Percentiles rank a stretch among this genome's conserved stretches.
Evolutionary conservation across 2,888 invertebrate genomes (phyloP).

Genomic region (Zootermopsis nevadensis): DNA sequence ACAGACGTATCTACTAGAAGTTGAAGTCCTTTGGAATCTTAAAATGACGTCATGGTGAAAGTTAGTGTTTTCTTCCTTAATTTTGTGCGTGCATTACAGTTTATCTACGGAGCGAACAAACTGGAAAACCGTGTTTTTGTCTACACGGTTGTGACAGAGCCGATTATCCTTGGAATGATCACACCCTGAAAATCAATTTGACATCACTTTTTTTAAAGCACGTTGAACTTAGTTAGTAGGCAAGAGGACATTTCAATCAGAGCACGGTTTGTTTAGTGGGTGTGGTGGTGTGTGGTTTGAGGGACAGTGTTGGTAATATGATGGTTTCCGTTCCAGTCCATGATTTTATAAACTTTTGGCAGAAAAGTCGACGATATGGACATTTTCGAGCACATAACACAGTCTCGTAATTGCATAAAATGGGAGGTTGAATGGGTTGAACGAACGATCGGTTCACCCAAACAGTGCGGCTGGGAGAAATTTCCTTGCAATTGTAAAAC

Average conservation of each 20-base stretch:
- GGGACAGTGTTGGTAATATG: background rate
- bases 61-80: no score
- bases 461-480: background rate
- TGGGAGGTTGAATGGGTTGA: background rate
- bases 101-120: background rate
- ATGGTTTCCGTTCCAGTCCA: background rate
- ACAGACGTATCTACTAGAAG: no score
- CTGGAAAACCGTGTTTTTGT: background rate
- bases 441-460: background rate
- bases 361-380: background rate
- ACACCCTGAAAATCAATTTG: slow-evolving; percentile 26
- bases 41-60: no score
- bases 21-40: no score
- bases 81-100: no score
- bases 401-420: background rate
- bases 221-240: background rate
- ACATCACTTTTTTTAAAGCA: background rate
- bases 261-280: background rate
- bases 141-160: background rate
- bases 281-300: background rate
- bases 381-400: background rate
- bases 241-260: slow-evolving; percentile 1
- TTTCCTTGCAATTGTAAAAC: background rate
- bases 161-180: background rate
- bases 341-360: background rate